phyloP scores from a whole-genome alignment of 2,888 invertebrate genomes.

The Scaptomyza polygonia region DNA sequence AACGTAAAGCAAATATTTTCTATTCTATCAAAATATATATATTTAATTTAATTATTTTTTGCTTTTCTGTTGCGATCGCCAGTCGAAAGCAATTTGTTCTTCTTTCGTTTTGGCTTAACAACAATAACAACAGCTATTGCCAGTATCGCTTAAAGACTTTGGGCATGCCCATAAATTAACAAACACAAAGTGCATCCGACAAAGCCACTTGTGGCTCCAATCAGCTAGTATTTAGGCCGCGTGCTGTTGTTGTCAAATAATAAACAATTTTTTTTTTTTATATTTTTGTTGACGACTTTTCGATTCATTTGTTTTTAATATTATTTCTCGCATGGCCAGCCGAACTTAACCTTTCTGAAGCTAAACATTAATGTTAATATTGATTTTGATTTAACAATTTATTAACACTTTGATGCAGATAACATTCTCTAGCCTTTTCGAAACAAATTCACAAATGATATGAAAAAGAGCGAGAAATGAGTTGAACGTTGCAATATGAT shows the following conservation, averaged over 20 bases:
- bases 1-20: constrained; percentile 42
- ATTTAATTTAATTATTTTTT: constrained; percentile 58
- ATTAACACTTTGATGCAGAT: not conserved
- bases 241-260: no score
- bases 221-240: no score
- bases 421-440: not conserved
- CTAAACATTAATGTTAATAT: not conserved
- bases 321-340: constrained; percentile 4
- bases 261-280: no score
- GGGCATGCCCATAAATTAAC: constrained; percentile 58
- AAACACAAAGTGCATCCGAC: constrained; percentile 65
- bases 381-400: not conserved
- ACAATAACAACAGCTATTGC: constrained; percentile 14
- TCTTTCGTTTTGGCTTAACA: constrained; percentile 25
- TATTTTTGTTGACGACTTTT: no score
- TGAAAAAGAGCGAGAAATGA: not conserved
- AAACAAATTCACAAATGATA: no score
- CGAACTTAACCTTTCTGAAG: not conserved
- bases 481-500: not conserved
- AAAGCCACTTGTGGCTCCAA: not conserved
- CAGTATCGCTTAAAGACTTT: constrained; percentile 33
- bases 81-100: constrained; percentile 30
- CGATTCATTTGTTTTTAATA: constrained; percentile 7
- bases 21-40: not conserved
- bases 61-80: constrained; percentile 47